Percentiles rank a stretch among this genome's conserved stretches.
Conservation (phyloP, 2,797 vertebrate genomes). For the Squalus acanthias region DNA sequence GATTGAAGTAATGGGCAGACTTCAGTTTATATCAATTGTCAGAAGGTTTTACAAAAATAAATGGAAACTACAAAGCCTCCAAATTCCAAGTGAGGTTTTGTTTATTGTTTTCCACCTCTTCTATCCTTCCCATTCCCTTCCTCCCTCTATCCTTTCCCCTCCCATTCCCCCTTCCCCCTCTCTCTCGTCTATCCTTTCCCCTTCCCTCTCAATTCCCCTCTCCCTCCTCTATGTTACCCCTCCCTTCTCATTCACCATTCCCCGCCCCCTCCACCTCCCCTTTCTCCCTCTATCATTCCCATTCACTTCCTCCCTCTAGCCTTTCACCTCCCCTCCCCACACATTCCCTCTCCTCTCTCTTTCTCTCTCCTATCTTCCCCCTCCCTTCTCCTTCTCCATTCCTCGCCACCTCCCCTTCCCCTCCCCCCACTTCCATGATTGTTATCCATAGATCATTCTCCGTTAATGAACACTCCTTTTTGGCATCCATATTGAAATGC, state of each 20-base stretch:
- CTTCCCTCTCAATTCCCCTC: neutral
- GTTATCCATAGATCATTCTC: neutral
- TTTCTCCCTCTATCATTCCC: neutral
- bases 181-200: neutral
- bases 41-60: neutral
- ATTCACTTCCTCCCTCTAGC: neutral
- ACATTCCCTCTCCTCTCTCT: neutral
- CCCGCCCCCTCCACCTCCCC: too few relatives aligned
- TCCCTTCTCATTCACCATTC: neutral
- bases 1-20: neutral
- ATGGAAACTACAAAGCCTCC: neutral
- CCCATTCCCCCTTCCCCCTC: too few relatives aligned
- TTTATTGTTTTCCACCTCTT: neutral
- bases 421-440: neutral
- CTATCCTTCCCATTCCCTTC: neutral
- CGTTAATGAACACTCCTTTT: neutral
- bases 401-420: neutral
- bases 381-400: neutral
- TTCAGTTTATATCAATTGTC: neutral
- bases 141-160: neutral
- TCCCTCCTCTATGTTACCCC: neutral
- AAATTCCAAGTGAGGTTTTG: neutral
- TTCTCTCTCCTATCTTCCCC: neutral
- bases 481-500: slow-evolving; percentile 7
- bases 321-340: neutral